phyloP scores from a whole-genome alignment of 2,113 vertebrate genomes.

The Hucho hucho region DNA sequence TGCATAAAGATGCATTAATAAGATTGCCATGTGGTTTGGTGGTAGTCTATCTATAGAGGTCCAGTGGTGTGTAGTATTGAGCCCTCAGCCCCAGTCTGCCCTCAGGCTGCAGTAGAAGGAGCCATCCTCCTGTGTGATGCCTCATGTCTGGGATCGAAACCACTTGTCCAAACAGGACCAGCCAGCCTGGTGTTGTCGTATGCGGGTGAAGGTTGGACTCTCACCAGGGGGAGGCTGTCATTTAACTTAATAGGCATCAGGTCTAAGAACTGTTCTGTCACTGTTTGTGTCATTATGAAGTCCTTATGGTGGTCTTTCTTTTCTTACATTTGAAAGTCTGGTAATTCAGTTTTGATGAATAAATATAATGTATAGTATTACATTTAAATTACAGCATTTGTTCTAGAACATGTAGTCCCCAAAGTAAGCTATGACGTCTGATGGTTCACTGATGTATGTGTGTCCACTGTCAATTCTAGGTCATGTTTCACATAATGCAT shows the following conservation, averaged over 20 bases:
- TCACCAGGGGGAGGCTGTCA: conserved; percentile 55
- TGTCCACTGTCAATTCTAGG: conserved; percentile 57
- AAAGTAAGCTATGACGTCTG: conserved; percentile 34
- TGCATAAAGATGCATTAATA: neutral
- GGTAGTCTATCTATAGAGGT: conserved; percentile 8
- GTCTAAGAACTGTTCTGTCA: conserved; percentile 35
- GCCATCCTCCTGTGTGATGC: conserved; percentile 38
- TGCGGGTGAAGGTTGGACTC: conserved; percentile 45
- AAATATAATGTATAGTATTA: too few relatives aligned
- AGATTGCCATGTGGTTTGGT: conserved; percentile 16
- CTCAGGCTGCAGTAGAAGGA: conserved; percentile 36
- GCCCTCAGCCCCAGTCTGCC: conserved; percentile 36
- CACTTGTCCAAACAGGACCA: conserved; percentile 80
- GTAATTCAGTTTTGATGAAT: too few relatives aligned
- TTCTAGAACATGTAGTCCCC: too few relatives aligned
- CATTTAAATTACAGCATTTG: too few relatives aligned
- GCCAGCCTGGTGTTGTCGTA: conserved; percentile 57
- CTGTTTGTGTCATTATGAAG: conserved; percentile 52
- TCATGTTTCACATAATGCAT: conserved; percentile 60
- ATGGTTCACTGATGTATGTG: conserved; percentile 62
- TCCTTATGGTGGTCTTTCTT: too few relatives aligned
- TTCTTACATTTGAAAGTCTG: too few relatives aligned
- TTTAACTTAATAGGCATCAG: conserved; percentile 56
- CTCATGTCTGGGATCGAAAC: conserved; percentile 66
- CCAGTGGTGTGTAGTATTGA: conserved; percentile 35